phyloP scores from a whole-genome alignment of 1,140 invertebrate genomes.

The Bombus affinis region DNA sequence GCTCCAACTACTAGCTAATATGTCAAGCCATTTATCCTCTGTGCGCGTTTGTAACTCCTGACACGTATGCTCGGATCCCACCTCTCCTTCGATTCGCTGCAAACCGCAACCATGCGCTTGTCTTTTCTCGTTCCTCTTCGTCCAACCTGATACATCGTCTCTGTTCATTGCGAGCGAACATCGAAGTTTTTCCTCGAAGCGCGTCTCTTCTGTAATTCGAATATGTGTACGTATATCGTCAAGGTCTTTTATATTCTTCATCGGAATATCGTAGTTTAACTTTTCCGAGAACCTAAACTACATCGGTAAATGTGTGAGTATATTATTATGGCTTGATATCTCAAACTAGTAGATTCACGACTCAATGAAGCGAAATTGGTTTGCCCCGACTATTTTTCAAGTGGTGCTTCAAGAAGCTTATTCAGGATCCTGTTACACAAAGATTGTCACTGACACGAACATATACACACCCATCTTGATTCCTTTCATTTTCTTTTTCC shows the following conservation, averaged over 20 bases:
- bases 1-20: constrained; percentile 66
- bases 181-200: too few species aligned
- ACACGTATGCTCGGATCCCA: constrained; percentile 62
- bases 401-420: not conserved
- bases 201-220: too few species aligned
- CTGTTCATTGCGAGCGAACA: not conserved
- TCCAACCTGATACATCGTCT: not conserved
- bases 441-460: not conserved
- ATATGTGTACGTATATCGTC: too few species aligned
- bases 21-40: constrained; percentile 70
- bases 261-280: not conserved
- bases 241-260: not conserved
- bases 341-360: not conserved
- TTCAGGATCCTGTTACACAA: not conserved
- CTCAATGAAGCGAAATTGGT: constrained; percentile 3
- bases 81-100: not conserved
- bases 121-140: not conserved
- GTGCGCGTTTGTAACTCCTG: constrained; percentile 61
- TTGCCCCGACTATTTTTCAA: not conserved
- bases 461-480: not conserved
- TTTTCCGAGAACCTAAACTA: not conserved
- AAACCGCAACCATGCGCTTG: constrained; percentile 2
- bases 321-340: not conserved
- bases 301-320: not conserved
- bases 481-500: not conserved